Conservation (phyloP, 2,113 vertebrate species). For the Turdus rufiventris region DNA sequence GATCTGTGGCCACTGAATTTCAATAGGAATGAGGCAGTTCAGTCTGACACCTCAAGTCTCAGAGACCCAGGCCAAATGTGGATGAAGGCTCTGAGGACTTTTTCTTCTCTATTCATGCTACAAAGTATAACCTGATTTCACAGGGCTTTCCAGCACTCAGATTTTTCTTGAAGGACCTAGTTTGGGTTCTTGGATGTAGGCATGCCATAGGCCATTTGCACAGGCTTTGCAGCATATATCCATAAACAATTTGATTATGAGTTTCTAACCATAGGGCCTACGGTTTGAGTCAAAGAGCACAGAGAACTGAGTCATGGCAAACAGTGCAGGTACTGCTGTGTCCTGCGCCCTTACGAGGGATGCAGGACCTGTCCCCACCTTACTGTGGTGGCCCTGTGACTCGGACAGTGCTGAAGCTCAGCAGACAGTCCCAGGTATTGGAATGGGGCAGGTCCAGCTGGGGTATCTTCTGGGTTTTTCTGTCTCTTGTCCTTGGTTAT, state of each 20-base stretch:
- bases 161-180: background rate
- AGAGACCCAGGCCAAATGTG: background rate
- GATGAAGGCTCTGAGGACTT: background rate
- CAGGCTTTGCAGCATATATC: background rate
- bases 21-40: background rate
- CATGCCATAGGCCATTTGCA: background rate
- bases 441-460: background rate
- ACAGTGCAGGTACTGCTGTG: accelerated
- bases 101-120: background rate
- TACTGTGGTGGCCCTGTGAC: background rate
- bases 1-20: background rate
- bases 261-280: background rate
- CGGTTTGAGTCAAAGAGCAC: background rate
- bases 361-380: background rate
- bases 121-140: background rate
- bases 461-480: background rate
- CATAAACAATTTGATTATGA: background rate
- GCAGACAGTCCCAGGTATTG: background rate
- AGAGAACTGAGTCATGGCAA: background rate
- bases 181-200: background rate
- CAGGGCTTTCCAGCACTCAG: background rate
- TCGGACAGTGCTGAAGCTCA: background rate
- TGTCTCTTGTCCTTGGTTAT: background rate
- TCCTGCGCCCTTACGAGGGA: background rate
- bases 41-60: background rate